A percentile compares a stretch with the other conserved stretches of the same genome.
phyloP scores from a whole-genome alignment of 1,140 invertebrate species.

The Bombus polaris region DNA sequence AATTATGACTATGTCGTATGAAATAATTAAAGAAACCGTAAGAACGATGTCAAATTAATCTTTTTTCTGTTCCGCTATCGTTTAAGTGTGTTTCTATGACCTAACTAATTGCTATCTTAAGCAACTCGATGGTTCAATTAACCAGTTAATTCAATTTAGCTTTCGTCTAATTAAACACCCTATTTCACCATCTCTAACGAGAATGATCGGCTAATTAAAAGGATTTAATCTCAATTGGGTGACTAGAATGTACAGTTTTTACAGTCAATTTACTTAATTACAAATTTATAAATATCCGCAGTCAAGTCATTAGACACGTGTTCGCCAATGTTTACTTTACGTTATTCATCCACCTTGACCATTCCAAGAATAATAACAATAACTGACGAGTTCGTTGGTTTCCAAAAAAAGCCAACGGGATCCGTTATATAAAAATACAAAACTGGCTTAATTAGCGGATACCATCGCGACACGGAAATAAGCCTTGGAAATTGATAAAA shows the following conservation, averaged over 20 bases:
- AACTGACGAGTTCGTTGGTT: neutral
- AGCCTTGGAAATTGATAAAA: slow-evolving; percentile 55
- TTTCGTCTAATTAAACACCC: neutral
- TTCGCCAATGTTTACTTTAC: no score
- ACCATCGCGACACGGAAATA: slow-evolving; percentile 38
- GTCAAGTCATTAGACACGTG: neutral
- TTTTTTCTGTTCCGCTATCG: neutral
- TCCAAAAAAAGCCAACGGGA: neutral
- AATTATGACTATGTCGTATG: neutral
- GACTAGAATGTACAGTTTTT: neutral
- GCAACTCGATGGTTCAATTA: neutral
- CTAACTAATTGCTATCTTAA: neutral
- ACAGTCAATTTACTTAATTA: neutral
- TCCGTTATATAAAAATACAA: slow-evolving; percentile 1
- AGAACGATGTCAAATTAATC: neutral
- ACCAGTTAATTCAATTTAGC: neutral
- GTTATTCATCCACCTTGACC: neutral
- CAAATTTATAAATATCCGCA: neutral
- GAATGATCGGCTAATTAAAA: neutral
- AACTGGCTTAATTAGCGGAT: slow-evolving; percentile 12
- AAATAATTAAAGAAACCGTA: neutral
- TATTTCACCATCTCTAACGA: neutral
- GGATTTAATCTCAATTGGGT: neutral
- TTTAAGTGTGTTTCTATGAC: neutral
- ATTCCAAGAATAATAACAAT: no score